Evolutionary conservation across 2,113 vertebrate genomes (phyloP).

Genomic region (Upupa epops): DNA sequence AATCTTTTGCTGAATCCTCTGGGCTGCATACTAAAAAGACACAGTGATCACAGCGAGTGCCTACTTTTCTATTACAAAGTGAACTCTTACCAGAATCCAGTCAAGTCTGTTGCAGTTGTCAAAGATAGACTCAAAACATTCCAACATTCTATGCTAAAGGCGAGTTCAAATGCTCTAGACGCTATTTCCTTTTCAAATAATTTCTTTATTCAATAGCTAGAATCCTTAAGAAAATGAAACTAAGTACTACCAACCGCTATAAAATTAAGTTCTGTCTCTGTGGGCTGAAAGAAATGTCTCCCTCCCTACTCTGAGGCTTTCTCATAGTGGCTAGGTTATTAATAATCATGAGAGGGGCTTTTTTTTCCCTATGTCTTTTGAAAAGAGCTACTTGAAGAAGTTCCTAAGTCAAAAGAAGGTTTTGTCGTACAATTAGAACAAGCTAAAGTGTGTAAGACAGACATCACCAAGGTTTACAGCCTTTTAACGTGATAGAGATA

Average conservation of each 20-base stretch:
- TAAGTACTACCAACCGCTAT: conserved; percentile 27
- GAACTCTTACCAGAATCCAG: conserved; percentile 71
- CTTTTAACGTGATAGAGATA: conserved; percentile 32
- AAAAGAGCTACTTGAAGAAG: conserved; percentile 53
- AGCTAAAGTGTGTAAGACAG: conserved; percentile 65
- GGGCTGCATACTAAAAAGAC: conserved; percentile 87
- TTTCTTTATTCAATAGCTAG: conserved; percentile 63
- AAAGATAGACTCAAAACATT: conserved; percentile 70
- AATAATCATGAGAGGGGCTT: conserved; percentile 14
- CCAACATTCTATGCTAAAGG: conserved; percentile 70
- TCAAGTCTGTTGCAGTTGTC: conserved; percentile 66
- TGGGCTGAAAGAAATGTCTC: conserved; percentile 29
- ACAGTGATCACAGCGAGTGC: conserved; percentile 77
- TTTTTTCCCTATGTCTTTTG: conserved; percentile 61
- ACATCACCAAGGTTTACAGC: conserved; percentile 55
- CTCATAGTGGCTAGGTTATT: conserved; percentile 47
- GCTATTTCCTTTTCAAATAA: conserved; percentile 66
- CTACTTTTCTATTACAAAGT: conserved; percentile 78
- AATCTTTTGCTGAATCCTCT: conserved; percentile 86
- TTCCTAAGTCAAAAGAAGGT: conserved; percentile 59
- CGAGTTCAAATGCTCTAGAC: conserved; percentile 70
- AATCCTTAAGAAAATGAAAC: conserved; percentile 59
- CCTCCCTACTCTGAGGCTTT: conserved; percentile 37
- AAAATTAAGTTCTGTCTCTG: conserved; percentile 50
- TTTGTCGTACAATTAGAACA: conserved; percentile 69